phyloP scores from a whole-genome alignment of 2,888 invertebrate genomes.

The Ernsta delagoae region DNA sequence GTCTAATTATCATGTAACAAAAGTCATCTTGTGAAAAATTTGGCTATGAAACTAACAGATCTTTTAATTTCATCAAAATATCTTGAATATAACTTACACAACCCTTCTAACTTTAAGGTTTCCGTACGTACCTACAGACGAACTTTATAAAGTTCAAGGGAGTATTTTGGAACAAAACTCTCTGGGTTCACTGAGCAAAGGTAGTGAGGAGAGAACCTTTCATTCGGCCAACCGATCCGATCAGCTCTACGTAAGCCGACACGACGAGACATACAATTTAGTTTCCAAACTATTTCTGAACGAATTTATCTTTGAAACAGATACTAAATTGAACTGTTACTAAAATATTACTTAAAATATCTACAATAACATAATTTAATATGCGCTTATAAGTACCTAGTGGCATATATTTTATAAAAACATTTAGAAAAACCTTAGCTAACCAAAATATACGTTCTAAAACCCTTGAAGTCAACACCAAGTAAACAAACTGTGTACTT shows the following conservation, averaged over 20 bases:
- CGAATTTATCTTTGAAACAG: background rate
- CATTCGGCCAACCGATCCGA: background rate
- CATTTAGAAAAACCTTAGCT: no score
- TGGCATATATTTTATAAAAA: no score
- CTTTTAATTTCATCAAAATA: background rate
- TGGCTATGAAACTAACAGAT: no score
- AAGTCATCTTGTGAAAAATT: no score
- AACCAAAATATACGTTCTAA: no score
- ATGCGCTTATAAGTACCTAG: no score
- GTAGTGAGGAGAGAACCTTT: conserved; percentile 1
- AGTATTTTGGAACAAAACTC: background rate
- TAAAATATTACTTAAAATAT: no score
- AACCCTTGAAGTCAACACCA: no score
- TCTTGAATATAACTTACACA: background rate
- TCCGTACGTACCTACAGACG: background rate
- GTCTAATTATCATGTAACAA: no score
- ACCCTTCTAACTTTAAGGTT: background rate
- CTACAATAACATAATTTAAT: no score
- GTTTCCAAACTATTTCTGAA: background rate
- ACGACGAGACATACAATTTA: background rate
- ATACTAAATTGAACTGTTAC: no score
- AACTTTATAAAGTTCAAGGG: background rate
- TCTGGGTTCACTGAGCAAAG: background rate
- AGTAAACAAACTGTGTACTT: no score
- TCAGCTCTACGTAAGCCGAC: conserved; percentile 2